phyloP scores from a whole-genome alignment of 2,888 invertebrate genomes.

The Aspidiotus destructor region DNA sequence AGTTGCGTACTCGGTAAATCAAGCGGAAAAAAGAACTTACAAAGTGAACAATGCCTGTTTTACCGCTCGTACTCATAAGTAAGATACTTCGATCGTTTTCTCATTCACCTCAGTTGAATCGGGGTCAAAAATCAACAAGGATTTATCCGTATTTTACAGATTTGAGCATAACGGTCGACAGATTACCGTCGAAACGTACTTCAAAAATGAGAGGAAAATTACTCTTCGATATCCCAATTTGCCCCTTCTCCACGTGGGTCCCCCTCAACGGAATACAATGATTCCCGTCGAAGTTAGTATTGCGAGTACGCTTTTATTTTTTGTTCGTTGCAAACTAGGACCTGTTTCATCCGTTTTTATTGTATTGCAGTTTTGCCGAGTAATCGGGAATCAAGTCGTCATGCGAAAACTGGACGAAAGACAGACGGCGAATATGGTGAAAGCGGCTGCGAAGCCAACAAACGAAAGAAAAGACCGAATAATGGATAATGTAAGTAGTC shows the following conservation, averaged over 20 bases:
- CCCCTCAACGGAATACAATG: conserved; percentile 55
- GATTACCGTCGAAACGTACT: conserved; percentile 48
- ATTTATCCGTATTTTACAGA: conserved; percentile 29
- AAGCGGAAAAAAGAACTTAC: conserved; percentile 44
- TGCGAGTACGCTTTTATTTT: background rate
- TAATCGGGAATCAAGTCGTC: conserved; percentile 68
- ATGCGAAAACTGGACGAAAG: conserved; percentile 68
- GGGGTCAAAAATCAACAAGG: background rate
- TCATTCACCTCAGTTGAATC: background rate
- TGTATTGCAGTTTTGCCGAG: conserved; percentile 51
- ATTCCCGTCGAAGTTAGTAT: conserved; percentile 64
- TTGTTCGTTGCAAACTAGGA: background rate
- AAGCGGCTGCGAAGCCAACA: conserved; percentile 71
- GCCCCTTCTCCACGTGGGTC: conserved; percentile 78
- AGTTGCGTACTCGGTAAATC: conserved; percentile 44
- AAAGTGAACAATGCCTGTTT: conserved; percentile 44
- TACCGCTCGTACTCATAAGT: conserved; percentile 36
- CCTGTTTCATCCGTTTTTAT: conserved; percentile 7
- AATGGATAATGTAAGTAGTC: background rate
- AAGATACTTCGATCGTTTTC: conserved; percentile 40
- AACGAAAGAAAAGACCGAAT: conserved; percentile 51
- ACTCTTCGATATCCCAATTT: conserved; percentile 55
- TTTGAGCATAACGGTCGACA: conserved; percentile 37
- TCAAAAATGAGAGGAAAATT: conserved; percentile 43
- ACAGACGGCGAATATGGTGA: conserved; percentile 82